These are phyloP conservation scores for Eristalis arbustorum DNA, from an alignment of 2,888 invertebrate genomes.

Conservation along the genomic window DNA sequence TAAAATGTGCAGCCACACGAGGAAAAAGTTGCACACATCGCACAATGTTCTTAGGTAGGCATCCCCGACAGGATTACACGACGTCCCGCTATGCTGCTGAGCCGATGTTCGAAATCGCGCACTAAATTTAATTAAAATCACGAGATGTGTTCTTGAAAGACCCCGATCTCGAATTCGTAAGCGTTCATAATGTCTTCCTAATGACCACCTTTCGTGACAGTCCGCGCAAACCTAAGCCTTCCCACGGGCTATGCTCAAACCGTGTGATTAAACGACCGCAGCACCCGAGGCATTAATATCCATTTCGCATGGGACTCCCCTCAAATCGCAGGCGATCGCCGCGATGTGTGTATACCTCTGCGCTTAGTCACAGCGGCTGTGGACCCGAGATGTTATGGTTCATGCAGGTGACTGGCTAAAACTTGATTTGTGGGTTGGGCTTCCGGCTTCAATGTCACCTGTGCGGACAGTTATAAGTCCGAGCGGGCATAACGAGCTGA, in stretches of 20 bases:
- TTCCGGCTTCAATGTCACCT: not conserved
- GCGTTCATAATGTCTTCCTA: not conserved
- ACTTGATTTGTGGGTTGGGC: not conserved
- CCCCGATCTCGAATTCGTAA: not conserved
- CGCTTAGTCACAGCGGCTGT: not conserved
- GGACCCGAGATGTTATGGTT: not conserved
- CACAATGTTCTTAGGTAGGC: no score
- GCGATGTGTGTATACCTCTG: not conserved
- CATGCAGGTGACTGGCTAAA: not conserved
- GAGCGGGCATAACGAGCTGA: not conserved
- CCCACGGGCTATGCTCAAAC: not conserved
- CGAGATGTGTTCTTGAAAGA: not conserved
- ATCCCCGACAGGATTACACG: no score
- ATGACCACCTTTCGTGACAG: not conserved
- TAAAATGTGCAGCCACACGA: no score
- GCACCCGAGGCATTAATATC: not conserved
- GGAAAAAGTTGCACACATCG: no score
- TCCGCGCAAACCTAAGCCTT: not conserved
- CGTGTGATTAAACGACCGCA: not conserved
- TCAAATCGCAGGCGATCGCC: not conserved
- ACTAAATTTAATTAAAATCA: no score
- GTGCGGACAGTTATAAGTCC: not conserved
- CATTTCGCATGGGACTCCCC: not conserved
- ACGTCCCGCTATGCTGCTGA: no score
- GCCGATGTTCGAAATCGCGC: no score